A percentile compares a stretch with the other conserved stretches of the same genome.
phyloP scores from a whole-genome alignment of 1,140 invertebrate species.

The Drosophila parabipectinata region DNA sequence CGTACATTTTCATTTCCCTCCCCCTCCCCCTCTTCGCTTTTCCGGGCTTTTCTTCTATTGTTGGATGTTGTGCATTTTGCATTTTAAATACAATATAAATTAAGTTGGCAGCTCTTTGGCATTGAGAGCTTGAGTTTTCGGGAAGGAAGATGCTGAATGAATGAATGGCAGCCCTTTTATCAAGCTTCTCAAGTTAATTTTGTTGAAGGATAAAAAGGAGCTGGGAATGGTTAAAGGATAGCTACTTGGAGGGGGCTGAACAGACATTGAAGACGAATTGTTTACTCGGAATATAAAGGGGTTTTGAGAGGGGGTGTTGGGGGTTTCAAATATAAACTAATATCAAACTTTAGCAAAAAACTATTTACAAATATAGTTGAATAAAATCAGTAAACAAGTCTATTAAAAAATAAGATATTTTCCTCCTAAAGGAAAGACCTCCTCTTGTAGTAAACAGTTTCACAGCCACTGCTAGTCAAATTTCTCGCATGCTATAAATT shows the following conservation, averaged over 20 bases:
- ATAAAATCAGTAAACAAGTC: no score
- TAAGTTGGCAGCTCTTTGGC: conserved; percentile 67
- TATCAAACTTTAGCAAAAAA: no score
- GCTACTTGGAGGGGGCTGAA: background rate
- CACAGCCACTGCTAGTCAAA: background rate
- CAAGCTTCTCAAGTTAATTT: conserved; percentile 62
- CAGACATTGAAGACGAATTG: conserved; percentile 41
- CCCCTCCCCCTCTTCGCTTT: background rate
- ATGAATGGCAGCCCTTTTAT: conserved; percentile 63
- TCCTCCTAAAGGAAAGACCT: background rate
- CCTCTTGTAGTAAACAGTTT: conserved; percentile 17
- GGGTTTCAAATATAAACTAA: background rate
- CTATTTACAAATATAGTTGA: no score
- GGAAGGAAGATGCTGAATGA: conserved; percentile 39
- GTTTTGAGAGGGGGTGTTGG: background rate
- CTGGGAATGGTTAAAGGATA: background rate
- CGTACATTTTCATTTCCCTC: background rate
- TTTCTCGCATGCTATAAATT: conserved; percentile 47
- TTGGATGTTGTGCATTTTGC: conserved; percentile 60
- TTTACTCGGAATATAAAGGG: conserved; percentile 25
- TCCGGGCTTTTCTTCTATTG: conserved; percentile 18
- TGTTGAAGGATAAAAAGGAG: conserved; percentile 30
- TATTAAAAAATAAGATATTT: background rate
- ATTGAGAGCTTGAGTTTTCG: conserved; percentile 56
- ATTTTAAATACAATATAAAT: conserved; percentile 77